Conservation (phyloP, 1,140 invertebrate species). For the Lepidurus packardi region DNA sequence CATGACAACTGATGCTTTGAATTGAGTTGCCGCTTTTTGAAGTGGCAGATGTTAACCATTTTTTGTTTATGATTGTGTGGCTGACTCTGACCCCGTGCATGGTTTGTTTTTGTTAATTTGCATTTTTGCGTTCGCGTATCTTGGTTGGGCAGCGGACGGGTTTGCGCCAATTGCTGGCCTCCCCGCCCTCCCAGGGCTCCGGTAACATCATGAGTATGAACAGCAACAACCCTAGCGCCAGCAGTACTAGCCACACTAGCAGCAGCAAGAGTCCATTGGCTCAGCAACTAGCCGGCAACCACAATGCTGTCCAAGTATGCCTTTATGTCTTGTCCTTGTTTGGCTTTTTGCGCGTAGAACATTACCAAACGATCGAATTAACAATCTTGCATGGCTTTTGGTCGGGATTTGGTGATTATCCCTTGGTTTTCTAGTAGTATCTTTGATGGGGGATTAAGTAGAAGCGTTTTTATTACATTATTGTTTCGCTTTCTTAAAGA, state of each 20-base stretch:
- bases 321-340: background rate
- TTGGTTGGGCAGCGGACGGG: slow-evolving; percentile 27
- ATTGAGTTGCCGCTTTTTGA: too few species aligned
- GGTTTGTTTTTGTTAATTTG: background rate
- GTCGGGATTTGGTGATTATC: background rate
- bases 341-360: background rate
- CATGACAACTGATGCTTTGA: too few species aligned
- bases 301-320: slow-evolving; percentile 14
- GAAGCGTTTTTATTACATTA: too few species aligned
- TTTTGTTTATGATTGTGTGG: too few species aligned
- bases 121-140: background rate
- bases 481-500: too few species aligned
- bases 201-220: background rate
- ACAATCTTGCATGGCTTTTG: background rate
- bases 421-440: too few species aligned
- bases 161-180: slow-evolving; percentile 32
- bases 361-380: background rate
- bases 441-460: too few species aligned
- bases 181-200: slow-evolving; percentile 24
- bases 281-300: slow-evolving; percentile 4
- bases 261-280: background rate
- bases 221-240: background rate
- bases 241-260: background rate
- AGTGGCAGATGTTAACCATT: too few species aligned
- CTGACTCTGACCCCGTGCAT: too few species aligned